Percentiles rank a stretch among this genome's conserved stretches.
These are phyloP conservation scores for Pseudeuparius sepicola DNA, from an alignment of 2,888 invertebrate species.

Conservation along the genomic window DNA sequence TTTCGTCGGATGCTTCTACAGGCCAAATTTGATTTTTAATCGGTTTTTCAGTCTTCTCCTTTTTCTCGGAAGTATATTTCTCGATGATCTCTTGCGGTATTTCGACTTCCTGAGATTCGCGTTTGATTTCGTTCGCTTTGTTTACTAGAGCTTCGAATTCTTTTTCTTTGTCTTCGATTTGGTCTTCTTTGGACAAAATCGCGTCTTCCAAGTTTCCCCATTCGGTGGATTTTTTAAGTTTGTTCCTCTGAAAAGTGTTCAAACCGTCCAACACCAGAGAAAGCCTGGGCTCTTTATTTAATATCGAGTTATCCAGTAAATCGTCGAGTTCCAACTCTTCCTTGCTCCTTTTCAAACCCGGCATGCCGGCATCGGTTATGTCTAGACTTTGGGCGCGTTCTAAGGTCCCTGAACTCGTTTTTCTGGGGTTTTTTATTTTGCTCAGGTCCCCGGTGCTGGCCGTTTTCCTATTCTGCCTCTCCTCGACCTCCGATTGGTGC, in stretches of 20 bases:
- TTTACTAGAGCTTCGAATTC: slow-evolving; percentile 35
- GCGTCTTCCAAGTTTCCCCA: slow-evolving; percentile 70
- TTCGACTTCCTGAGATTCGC: slow-evolving; percentile 25
- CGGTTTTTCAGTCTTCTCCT: slow-evolving; percentile 17
- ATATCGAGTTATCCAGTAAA: slow-evolving; percentile 39
- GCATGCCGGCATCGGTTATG: slow-evolving; percentile 45
- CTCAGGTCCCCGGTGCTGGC: slow-evolving; percentile 72
- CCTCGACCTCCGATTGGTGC: slow-evolving; percentile 57
- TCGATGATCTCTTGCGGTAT: slow-evolving; percentile 17
- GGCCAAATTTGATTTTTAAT: slow-evolving; percentile 35
- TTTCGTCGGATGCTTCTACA: no score
- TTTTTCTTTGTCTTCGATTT: slow-evolving; percentile 19
- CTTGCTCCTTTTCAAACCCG: slow-evolving; percentile 18
- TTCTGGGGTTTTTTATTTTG: slow-evolving; percentile 45
- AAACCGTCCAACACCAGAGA: slow-evolving; percentile 55
- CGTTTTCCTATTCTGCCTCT: slow-evolving; percentile 58
- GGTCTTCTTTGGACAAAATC: slow-evolving; percentile 46
- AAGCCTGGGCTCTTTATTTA: slow-evolving; percentile 49
- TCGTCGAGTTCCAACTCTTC: slow-evolving; percentile 28
- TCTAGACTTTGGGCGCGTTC: slow-evolving; percentile 76
- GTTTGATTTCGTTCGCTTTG: slow-evolving; percentile 36
- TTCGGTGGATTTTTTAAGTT: slow-evolving; percentile 63
- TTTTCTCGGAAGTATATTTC: slow-evolving; percentile 11
- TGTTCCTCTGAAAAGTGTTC: slow-evolving; percentile 56
- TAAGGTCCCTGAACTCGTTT: slow-evolving; percentile 44